Conservation (phyloP, 2,888 invertebrate species). For the Tetanocera ferruginea region DNA sequence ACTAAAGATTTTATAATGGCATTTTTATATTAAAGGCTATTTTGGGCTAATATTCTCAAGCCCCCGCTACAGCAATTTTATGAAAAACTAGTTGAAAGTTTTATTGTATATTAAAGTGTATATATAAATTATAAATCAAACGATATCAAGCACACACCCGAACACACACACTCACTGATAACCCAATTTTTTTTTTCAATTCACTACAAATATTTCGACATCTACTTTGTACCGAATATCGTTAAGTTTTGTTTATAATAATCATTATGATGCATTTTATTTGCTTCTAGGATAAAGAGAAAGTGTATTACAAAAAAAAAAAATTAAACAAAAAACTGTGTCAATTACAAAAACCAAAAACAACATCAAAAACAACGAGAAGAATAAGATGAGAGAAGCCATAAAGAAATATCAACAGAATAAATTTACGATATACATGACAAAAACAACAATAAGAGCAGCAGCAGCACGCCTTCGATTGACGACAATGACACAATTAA, state of each 20-base stretch:
- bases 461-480: background rate
- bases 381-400: background rate
- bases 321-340: background rate
- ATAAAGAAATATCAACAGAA: background rate
- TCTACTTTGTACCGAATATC: background rate
- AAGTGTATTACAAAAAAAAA: background rate
- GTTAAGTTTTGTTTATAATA: background rate
- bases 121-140: too few relatives aligned
- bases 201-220: background rate
- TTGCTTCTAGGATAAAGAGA: constrained; percentile 24
- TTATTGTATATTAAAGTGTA: too few relatives aligned
- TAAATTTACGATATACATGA: background rate
- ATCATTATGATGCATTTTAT: constrained; percentile 13
- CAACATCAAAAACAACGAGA: background rate
- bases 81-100: too few relatives aligned
- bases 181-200: background rate
- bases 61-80: too few relatives aligned
- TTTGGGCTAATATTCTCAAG: too few relatives aligned
- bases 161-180: background rate
- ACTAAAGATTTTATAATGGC: too few relatives aligned
- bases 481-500: constrained; percentile 5
- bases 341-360: background rate
- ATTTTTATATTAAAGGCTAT: too few relatives aligned
- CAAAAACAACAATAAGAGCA: background rate
- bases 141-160: too few relatives aligned